phyloP scores from a whole-genome alignment of 1,140 invertebrate species.

The Danaus plexippus region DNA sequence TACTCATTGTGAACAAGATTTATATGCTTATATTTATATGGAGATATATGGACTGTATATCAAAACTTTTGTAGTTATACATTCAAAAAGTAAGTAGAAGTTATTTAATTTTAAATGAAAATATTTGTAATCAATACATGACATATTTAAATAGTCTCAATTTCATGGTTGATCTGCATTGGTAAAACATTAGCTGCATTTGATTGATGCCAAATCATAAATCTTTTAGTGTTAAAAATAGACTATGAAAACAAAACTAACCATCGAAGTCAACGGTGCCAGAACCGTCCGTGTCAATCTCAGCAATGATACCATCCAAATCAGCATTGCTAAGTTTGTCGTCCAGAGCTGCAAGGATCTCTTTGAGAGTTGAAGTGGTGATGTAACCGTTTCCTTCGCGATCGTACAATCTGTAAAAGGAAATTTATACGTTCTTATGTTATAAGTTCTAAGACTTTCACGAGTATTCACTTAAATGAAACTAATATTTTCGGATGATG shows the following conservation, averaged over 20 bases:
- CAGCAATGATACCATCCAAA: constrained; percentile 92
- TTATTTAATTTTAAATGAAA: no score
- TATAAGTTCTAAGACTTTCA: no score
- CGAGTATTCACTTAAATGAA: no score
- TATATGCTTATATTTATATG: constrained; percentile 1
- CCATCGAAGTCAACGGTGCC: constrained; percentile 93
- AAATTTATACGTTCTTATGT: neutral
- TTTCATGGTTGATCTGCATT: neutral
- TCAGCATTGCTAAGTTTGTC: constrained; percentile 88
- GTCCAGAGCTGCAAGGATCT: constrained; percentile 91
- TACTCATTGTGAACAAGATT: no score
- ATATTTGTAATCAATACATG: neutral
- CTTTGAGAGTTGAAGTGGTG: constrained; percentile 90
- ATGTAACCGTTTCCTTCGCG: constrained; percentile 93
- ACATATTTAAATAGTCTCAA: no score
- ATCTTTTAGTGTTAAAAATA: no score
- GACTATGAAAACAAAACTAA: constrained; percentile 42
- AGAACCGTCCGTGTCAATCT: constrained; percentile 95
- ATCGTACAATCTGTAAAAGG: constrained; percentile 74
- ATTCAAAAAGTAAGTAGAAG: no score
- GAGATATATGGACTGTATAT: neutral
- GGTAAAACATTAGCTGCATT: constrained; percentile 1
- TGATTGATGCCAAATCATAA: no score
- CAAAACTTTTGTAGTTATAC: neutral
- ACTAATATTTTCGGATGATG: no score